A percentile compares a stretch with the other conserved stretches of the same genome.
Conservation (phyloP, 2,797 vertebrate genomes). For the Siniperca undulata region DNA sequence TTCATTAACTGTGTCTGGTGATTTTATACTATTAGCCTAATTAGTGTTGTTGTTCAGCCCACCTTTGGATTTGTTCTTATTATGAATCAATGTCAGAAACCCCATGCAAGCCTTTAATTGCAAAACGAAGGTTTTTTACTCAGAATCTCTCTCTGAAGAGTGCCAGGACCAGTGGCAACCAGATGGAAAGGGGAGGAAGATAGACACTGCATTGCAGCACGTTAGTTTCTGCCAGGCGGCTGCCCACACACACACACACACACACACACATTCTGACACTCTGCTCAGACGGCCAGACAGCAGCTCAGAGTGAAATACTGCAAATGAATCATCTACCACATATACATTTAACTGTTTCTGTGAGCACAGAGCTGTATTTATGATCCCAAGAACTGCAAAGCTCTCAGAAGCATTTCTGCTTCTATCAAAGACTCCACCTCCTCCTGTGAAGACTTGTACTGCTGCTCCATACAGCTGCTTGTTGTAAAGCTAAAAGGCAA, state of each 20-base stretch:
- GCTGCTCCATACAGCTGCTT: constrained; percentile 8
- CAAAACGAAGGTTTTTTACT: constrained; percentile 44
- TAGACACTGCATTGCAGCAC: constrained; percentile 82
- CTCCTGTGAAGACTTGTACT: constrained; percentile 23
- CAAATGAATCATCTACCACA: constrained; percentile 65
- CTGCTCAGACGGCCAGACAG: constrained; percentile 47
- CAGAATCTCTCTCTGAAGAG: constrained; percentile 30
- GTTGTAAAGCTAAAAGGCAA: constrained; percentile 15
- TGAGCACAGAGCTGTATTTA: constrained; percentile 42
- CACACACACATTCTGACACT: constrained; percentile 27
- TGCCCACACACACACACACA: constrained; percentile 59
- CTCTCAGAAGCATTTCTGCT: constrained; percentile 23
- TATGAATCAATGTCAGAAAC: constrained; percentile 50
- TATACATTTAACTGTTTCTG: constrained; percentile 61
- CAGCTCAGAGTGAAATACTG: constrained; percentile 54
- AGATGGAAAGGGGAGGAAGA: constrained; percentile 69
- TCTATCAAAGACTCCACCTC: constrained; percentile 24
- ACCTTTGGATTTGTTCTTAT: constrained; percentile 36
- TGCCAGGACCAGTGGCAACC: constrained; percentile 60
- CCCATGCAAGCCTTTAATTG: constrained; percentile 34
- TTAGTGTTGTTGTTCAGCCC: constrained; percentile 46
- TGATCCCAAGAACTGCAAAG: constrained; percentile 36
- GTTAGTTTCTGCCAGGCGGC: constrained; percentile 64
- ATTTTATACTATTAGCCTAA: constrained; percentile 41
- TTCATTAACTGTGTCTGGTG: constrained; percentile 38